A percentile compares a stretch with the other conserved stretches of the same genome.
Conservation (phyloP, 2,797 vertebrate genomes). For the Eulemur coronatus region DNA sequence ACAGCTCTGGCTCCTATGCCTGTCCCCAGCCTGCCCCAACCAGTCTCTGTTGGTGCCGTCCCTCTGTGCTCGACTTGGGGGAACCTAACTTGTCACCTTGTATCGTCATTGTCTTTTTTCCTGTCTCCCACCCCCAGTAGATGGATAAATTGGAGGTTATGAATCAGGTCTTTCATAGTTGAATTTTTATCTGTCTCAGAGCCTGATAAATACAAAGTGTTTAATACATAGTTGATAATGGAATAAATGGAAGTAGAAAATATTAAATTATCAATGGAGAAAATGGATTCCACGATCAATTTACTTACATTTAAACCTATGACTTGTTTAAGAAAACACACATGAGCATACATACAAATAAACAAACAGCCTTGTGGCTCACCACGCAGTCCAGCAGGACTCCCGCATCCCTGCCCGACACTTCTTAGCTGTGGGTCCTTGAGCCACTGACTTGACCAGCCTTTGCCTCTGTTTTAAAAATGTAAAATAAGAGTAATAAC, state of each 20-base stretch:
- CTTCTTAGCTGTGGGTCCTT: neutral
- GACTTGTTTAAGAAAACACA: neutral
- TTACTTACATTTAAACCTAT: neutral
- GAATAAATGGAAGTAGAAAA: neutral
- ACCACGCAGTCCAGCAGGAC: neutral
- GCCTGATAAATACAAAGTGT: neutral
- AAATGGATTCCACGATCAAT: neutral
- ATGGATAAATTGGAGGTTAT: neutral
- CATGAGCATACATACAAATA: no score
- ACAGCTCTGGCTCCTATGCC: neutral
- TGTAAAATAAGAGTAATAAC: neutral
- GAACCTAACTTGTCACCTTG: neutral
- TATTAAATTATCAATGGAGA: neutral
- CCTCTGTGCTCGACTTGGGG: neutral
- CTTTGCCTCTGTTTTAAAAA: neutral
- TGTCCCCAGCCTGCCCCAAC: accelerated
- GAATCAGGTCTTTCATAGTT: neutral
- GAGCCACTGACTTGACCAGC: neutral
- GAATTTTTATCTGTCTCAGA: neutral
- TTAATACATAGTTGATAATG: neutral
- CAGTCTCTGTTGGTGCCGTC: no score
- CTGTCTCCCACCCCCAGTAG: neutral
- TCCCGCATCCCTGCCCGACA: neutral
- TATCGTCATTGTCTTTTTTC: neutral
- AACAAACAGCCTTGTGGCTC: no score